A percentile compares a stretch with the other conserved stretches of the same genome.
These are phyloP conservation scores for Hydra vulgaris DNA, from an alignment of 30 jellyfish, hydroid and myxozoan genomes.

Conservation along the genomic window DNA sequence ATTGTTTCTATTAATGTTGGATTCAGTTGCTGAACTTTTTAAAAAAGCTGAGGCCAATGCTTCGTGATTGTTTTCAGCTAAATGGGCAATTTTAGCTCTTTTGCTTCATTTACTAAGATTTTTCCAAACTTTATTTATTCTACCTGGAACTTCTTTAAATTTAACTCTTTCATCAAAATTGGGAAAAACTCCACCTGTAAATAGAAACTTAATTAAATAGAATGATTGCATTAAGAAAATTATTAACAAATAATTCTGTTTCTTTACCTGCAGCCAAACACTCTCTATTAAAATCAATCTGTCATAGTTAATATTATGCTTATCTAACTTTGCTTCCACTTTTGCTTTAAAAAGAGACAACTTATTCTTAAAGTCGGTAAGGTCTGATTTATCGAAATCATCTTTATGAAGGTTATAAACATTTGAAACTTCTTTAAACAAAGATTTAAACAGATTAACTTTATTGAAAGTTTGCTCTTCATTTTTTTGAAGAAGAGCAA, in stretches of 20 bases:
- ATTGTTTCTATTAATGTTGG: neutral
- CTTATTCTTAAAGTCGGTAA: neutral
- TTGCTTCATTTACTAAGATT: neutral
- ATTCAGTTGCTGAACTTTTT: neutral
- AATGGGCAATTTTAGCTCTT: neutral
- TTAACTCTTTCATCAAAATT: neutral
- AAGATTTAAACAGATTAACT: neutral
- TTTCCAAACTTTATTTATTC: neutral
- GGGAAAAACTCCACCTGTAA: neutral
- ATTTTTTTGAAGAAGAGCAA: neutral
- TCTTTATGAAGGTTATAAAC: neutral
- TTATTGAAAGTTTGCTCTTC: neutral
- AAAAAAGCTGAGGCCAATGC: neutral
- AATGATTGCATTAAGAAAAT: neutral
- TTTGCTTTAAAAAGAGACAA: neutral
- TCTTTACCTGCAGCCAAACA: neutral
- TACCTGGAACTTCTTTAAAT: neutral
- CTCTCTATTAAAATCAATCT: neutral
- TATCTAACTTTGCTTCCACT: neutral
- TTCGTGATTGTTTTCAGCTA: neutral
- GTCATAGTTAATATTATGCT: neutral
- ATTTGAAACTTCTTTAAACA: neutral
- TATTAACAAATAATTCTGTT: neutral
- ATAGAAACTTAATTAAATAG: neutral
- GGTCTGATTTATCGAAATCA: neutral